These are phyloP conservation scores for Drosophila mayri DNA, from an alignment of 1,140 invertebrate genomes.

Conservation along the genomic window DNA sequence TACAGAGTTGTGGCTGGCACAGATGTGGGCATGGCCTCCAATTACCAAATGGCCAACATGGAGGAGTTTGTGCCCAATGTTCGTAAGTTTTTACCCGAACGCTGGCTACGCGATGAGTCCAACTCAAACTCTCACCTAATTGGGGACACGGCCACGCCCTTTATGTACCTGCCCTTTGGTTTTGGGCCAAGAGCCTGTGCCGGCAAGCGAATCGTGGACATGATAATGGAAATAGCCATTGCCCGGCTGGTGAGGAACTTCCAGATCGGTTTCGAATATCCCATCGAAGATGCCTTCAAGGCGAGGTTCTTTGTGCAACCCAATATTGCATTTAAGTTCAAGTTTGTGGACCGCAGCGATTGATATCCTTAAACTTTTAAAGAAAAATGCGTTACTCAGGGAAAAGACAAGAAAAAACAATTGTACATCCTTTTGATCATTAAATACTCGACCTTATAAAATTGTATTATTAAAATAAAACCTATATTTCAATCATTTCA, in stretches of 20 bases:
- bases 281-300: slow-evolving; percentile 72
- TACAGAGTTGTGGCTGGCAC: slow-evolving; percentile 88
- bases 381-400: background rate
- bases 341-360: slow-evolving; percentile 65
- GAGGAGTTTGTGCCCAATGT: slow-evolving; percentile 86
- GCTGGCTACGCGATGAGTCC: slow-evolving; percentile 85
- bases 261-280: slow-evolving; percentile 86
- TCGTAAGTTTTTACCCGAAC: slow-evolving; percentile 87
- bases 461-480: background rate
- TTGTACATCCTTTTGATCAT: background rate
- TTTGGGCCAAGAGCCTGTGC: slow-evolving; percentile 87
- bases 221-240: slow-evolving; percentile 89
- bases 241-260: slow-evolving; percentile 87
- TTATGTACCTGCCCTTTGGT: slow-evolving; percentile 87
- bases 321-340: slow-evolving; percentile 76
- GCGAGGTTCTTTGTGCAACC: slow-evolving; percentile 69
- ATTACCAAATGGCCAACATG: slow-evolving; percentile 83
- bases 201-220: slow-evolving; percentile 88
- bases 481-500: background rate
- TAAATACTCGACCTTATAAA: background rate
- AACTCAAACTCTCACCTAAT: slow-evolving; percentile 60
- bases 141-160: slow-evolving; percentile 86
- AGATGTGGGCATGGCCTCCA: slow-evolving; percentile 86
- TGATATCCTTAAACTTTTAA: slow-evolving; percentile 1
- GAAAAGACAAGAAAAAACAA: background rate